Conservation (phyloP, 2,888 invertebrate species). For the Lasioglossum pauxillum region DNA sequence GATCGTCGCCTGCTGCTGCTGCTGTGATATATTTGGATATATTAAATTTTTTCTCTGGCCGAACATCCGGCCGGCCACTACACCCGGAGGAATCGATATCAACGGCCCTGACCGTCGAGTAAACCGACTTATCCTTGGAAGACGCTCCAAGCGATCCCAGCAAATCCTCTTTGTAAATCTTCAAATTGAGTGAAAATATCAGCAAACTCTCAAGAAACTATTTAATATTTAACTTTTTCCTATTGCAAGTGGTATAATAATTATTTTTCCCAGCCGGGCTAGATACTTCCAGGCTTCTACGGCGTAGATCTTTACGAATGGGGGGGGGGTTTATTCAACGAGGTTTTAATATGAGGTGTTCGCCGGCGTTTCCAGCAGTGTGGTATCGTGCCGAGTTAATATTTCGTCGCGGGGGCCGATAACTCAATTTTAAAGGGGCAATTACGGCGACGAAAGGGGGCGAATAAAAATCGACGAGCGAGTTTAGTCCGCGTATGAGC, state of each 20-base stretch:
- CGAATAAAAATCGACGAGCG: conserved; percentile 52
- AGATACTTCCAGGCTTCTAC: background rate
- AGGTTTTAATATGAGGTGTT: background rate
- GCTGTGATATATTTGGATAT: conserved; percentile 84
- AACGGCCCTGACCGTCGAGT: conserved; percentile 15
- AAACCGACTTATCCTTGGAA: background rate
- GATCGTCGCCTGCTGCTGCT: conserved; percentile 82
- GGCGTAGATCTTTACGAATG: background rate
- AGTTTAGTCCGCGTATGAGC: conserved; percentile 52
- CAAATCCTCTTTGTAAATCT: conserved; percentile 11
- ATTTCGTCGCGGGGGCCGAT: conserved; percentile 16
- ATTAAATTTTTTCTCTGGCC: conserved; percentile 81
- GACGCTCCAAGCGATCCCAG: background rate
- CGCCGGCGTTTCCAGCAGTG: background rate
- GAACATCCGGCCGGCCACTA: conserved; percentile 57
- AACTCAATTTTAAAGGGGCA: conserved; percentile 23
- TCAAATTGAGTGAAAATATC: background rate
- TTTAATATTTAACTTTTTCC: background rate
- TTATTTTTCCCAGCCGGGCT: background rate
- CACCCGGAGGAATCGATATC: conserved; percentile 60
- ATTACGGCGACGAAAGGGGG: background rate
- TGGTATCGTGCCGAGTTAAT: conserved; percentile 6
- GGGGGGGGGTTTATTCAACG: background rate
- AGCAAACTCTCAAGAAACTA: background rate
- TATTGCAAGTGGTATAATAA: background rate